Evolutionary conservation across 2,888 invertebrate genomes (phyloP).

Genomic region (Hypomecis atomaria): DNA sequence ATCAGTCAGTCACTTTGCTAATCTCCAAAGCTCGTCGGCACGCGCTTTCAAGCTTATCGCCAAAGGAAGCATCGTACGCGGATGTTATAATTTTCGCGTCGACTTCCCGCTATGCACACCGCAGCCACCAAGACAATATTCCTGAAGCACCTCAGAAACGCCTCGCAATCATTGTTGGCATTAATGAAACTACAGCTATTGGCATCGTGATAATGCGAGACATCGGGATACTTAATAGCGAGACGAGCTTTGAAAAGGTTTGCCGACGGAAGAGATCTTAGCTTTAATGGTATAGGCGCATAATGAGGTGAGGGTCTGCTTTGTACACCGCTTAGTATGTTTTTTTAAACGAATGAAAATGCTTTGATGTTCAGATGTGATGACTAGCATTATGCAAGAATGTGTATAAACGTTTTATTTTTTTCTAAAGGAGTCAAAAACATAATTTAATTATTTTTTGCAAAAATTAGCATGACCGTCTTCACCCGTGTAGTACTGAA

Average conservation of each 20-base stretch:
- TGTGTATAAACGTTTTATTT: no score
- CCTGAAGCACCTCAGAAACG: slow-evolving; percentile 42
- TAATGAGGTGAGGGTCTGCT: neutral
- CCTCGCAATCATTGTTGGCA: slow-evolving; percentile 40
- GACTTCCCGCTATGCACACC: slow-evolving; percentile 70
- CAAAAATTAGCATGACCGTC: no score
- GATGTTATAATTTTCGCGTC: slow-evolving; percentile 70
- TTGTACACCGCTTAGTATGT: neutral
- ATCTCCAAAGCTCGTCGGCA: slow-evolving; percentile 8
- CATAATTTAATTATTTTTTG: no score
- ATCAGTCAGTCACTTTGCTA: slow-evolving; percentile 1
- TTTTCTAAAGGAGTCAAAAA: no score
- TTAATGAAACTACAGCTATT: slow-evolving; percentile 70
- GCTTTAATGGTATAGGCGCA: neutral
- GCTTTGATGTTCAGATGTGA: no score
- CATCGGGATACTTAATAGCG: slow-evolving; percentile 42
- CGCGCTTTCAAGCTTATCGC: slow-evolving; percentile 18
- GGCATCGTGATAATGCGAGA: slow-evolving; percentile 67
- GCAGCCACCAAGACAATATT: slow-evolving; percentile 68
- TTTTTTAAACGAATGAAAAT: no score
- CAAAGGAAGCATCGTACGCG: slow-evolving; percentile 54
- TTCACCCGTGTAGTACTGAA: no score
- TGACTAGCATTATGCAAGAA: no score
- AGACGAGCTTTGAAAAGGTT: slow-evolving; percentile 55
- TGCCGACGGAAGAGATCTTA: slow-evolving; percentile 28